Percentiles rank a stretch among this genome's conserved stretches.
These are phyloP conservation scores for Dendrolimus pini DNA, from an alignment of 2,888 invertebrate genomes.

Conservation along the genomic window DNA sequence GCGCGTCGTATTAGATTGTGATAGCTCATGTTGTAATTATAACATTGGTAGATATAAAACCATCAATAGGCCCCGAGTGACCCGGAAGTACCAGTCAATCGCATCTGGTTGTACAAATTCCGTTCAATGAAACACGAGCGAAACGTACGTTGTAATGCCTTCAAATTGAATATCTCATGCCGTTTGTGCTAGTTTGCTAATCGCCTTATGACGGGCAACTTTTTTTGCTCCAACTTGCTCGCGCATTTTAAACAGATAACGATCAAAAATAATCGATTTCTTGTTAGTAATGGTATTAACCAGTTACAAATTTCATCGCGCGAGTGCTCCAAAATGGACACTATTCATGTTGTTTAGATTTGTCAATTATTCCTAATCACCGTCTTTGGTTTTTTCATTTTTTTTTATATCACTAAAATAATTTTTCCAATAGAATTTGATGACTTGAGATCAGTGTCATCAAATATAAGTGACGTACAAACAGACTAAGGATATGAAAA, in stretches of 20 bases:
- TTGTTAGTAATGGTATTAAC: conserved; percentile 32
- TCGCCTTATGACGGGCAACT: conserved; percentile 43
- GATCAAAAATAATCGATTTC: conserved; percentile 52
- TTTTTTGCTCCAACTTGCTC: conserved; percentile 44
- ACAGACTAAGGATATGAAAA: no score
- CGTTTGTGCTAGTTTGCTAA: conserved; percentile 30
- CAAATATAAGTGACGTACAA: no score
- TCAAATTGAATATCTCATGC: conserved; percentile 1
- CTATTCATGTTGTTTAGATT: no score
- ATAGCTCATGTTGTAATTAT: conserved; percentile 17
- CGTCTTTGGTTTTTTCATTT: no score
- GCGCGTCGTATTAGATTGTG: conserved; percentile 6
- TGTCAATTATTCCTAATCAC: no score
- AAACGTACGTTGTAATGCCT: conserved; percentile 6
- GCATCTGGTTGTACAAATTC: conserved; percentile 13
- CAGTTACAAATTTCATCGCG: no score
- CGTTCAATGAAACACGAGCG: conserved; percentile 2
- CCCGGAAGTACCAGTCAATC: conserved; percentile 52
- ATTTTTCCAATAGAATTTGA: no score
- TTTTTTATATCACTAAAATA: no score
- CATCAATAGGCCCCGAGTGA: conserved; percentile 40
- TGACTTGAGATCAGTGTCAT: no score
- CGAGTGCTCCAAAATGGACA: no score
- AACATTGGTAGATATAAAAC: conserved; percentile 20
- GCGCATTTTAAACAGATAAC: conserved; percentile 32